Base-by-base conservation (phyloP, 2,797 vertebrate genomes). In the Novumbra hubbsi region DNA sequence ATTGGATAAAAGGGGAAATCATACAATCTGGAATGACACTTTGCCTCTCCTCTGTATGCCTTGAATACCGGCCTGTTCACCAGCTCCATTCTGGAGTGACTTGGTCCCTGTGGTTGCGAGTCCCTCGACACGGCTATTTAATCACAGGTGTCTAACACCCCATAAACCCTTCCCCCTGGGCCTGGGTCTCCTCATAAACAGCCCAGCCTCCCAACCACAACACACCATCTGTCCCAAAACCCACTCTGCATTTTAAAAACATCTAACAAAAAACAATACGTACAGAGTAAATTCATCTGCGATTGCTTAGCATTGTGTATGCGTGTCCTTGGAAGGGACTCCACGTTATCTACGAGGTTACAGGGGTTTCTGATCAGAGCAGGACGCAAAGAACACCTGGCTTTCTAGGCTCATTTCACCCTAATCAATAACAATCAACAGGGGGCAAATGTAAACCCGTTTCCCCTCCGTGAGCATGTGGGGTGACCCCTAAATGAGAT, bases 381-480 rank as follows among this genome's bases (percentile, higher is more conserved):
- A 85, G 77, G 81, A 86, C 80, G 83, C 78, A 74, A 67, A 81
- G 73, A 79, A 81, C 83, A 85, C 87, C 81, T 83, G 82, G 82
- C 86, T 73, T 81, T 68, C 75, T 60, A 12, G 76, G 74, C 80
- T 78, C 76, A 79, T 84, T 84, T 76, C 73, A 55, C 77, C 55
- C 79, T 70, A 78, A 88, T 90, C 88, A 76, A 89, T 88, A 89
- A 72, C 86, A 84, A 90, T 90, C 86, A 91, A 75, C 80, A 71
- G 71, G 77, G 78, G 79, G 72, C 81, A 79, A 76, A 76, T 78
- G 84, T 78, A 85, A 88, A 82, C 68, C 80, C 72, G 78, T 72
- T 84, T 81, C 79, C 78, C 82, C 79, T 87, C 80, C 76, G 81
- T 74, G 79, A 81, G 81, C 87, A 75, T 72, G 75, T 75, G 19